Evolutionary conservation across 2,888 invertebrate species (phyloP), one percentile per base, ranked within the genome.

Genomic region (Agriopis aurantiaria): DNA sequence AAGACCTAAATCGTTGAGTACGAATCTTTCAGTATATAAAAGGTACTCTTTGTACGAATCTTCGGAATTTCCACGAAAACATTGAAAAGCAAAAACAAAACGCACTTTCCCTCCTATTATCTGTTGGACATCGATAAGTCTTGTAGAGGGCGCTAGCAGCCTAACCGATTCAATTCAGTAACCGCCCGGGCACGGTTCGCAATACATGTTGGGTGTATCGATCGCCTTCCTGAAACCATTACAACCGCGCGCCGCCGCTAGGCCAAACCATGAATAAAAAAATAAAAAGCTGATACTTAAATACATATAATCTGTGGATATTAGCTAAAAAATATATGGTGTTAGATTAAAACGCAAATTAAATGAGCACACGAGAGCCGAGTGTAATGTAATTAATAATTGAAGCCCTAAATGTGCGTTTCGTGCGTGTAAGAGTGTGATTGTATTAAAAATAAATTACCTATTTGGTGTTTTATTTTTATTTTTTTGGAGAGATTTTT

Each of bases 181-280:
- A 79, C 88, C 91, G 92, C 91, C 91, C 91, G 91, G 76, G 79
- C 85, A 85, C 84, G 89, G 92, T 88, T 83, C 33, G 64, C 66
- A 55, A 33, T 61, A 68, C 78, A 78, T 78, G 88, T 72, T 48
- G 58, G 59, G 59, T 63, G 72, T 58, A 51, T 60, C 49, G 64
- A 61, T 64, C 60, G 68, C 45, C 62, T 48, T 52, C n/a, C 45
- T 17, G 6, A 46, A 53, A 66, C 69, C 65, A 67, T 51, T 53
- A 66, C 56, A 17, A 56, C 41, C 65, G 70, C 70, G 66, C 63
- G 66, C 62, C 66, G 56, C 65, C 72, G 73, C 61, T 61, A n/a
- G 6, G 11, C 61, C 49, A 46, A 74, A 74, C 53, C 60, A 80
- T 82, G 78, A 81, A 78, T 83, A 77, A 81, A 81, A 81, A 74